Evolutionary conservation across 1,140 invertebrate genomes (phyloP), one percentile per base, ranked within the genome.

Genomic region (Drosophila guanche): DNA sequence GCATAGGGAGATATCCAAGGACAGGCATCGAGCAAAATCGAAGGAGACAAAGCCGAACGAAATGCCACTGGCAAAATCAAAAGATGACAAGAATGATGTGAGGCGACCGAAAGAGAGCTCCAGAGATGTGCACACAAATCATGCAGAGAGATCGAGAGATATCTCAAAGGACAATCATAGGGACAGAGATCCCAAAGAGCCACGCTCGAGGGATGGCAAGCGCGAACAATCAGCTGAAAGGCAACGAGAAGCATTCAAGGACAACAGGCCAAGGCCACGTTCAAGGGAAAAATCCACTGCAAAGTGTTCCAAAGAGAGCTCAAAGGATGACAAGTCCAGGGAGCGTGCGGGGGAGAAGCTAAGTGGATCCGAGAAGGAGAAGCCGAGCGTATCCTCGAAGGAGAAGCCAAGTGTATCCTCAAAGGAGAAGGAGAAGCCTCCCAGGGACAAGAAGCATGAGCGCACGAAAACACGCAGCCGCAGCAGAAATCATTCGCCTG

Each of bases 221-320:
- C 33, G 4, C 33, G 33, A 37, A 12, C 10, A 37, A 37, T 37
- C 33, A 37, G 33, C 10, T 12, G 33, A 37, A 37, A 37, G 12
- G 33, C 33, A 10, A 12, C 33, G 33, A 4, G 33, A 37, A 10
- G 3, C 33, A 12, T 12, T 12, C 10, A 37, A 12, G 33, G 33
- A 37, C 12, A 12, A 4, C 33, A 37, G 10, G 33, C 10, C 33
- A 12, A 12, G 33, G 33, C 33, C 33, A 12, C 37, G 56, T 4
- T 76, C 73, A 3, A 33, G 16, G 8, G 65, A 66, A 4, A 47
- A 45, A 14, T 51, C 48, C 7, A 5, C 47, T 25, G 20, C 20
- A 53, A 53, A 12, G 41, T 29, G 12, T n/a, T 41, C 25, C 40
- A 65, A 29, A 14, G 27, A 63, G n/a, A 65, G 23, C 48, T 16